These are phyloP conservation scores for Lophius piscatorius DNA, from an alignment of 2,113 vertebrate genomes.

Conservation along the genomic window DNA sequence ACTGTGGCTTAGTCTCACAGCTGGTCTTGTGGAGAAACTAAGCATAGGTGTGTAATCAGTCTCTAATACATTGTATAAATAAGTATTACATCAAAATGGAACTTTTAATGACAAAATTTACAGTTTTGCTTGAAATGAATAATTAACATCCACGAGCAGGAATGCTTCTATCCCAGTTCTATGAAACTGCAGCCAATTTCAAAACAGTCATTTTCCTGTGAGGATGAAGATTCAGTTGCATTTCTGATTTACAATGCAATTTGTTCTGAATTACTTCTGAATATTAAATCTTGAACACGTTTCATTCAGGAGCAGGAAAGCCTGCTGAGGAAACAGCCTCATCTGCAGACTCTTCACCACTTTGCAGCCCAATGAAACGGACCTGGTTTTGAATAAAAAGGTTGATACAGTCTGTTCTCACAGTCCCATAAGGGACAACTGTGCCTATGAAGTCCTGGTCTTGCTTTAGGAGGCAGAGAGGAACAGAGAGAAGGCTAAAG, in stretches of 20 bases:
- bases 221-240: not conserved
- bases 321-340: conserved; percentile 5
- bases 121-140: too few relatives aligned
- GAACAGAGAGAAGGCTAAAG: conserved; percentile 37
- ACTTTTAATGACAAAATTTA: not conserved
- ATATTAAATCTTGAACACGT: too few relatives aligned
- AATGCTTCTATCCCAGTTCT: not conserved
- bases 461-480: conserved; percentile 12
- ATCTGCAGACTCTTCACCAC: conserved; percentile 3
- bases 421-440: conserved; percentile 30
- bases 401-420: conserved; percentile 18
- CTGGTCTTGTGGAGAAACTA: not conserved
- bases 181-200: not conserved
- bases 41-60: not conserved
- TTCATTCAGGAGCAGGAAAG: not conserved
- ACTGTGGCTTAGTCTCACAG: not conserved
- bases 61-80: not conserved
- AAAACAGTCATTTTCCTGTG: not conserved
- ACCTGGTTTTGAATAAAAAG: conserved; percentile 23
- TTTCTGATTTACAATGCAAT: too few relatives aligned
- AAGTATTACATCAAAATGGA: not conserved
- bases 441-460: conserved; percentile 22
- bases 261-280: too few relatives aligned
- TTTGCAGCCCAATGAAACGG: conserved; percentile 20
- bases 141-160: not conserved